Conservation (phyloP, 2,113 vertebrate species). For the Equus quagga region DNA sequence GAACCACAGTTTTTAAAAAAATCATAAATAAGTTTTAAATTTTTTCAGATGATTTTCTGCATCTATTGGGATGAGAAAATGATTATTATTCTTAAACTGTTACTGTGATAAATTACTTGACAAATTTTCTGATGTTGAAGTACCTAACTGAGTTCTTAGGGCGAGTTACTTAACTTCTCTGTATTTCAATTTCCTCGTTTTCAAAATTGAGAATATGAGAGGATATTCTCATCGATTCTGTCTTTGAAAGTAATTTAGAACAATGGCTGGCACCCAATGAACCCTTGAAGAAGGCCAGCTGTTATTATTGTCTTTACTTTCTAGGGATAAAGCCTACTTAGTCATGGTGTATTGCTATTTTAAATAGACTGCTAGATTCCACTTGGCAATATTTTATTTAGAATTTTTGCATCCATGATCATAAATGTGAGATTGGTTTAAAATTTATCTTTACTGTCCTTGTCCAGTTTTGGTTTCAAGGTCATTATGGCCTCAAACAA, state of each 20-base stretch:
- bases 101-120: background rate
- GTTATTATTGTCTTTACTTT: background rate
- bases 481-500: background rate
- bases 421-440: background rate
- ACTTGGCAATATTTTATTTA: background rate
- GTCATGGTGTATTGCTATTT: background rate
- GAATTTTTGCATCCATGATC: background rate
- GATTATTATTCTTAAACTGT: background rate
- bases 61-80: background rate
- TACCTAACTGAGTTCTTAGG: background rate
- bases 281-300: background rate
- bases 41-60: background rate
- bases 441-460: background rate
- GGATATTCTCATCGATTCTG: background rate
- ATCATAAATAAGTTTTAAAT: background rate
- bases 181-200: slow-evolving; percentile 24
- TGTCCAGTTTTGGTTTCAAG: background rate
- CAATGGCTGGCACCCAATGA: background rate
- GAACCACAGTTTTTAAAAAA: background rate
- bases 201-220: background rate
- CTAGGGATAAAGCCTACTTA: background rate
- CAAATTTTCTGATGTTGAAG: slow-evolving; percentile 1
- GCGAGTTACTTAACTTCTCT: background rate
- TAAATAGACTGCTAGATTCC: background rate
- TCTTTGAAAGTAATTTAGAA: background rate